These are phyloP conservation scores for Ciconia boyciana DNA, from an alignment of 2,113 vertebrate genomes.

Conservation along the genomic window DNA sequence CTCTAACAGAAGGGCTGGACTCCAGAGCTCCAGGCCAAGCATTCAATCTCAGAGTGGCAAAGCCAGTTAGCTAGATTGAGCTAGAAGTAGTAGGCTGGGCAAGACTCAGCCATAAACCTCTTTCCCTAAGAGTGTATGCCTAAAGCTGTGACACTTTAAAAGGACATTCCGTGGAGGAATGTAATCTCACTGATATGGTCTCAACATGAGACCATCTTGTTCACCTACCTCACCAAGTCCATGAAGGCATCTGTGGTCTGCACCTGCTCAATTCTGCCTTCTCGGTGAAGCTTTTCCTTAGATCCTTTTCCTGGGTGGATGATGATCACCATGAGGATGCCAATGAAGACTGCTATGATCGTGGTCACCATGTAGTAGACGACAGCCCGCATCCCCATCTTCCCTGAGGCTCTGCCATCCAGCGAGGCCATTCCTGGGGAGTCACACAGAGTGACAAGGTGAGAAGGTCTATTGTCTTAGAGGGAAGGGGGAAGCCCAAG, in stretches of 20 bases:
- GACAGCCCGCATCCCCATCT: conserved; percentile 90
- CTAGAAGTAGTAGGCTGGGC: neutral
- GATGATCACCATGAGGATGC: conserved; percentile 90
- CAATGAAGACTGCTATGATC: conserved; percentile 91
- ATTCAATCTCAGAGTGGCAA: neutral
- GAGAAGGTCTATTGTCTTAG: neutral
- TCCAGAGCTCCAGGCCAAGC: neutral
- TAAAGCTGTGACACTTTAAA: neutral
- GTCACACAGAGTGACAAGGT: neutral
- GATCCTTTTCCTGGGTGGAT: conserved; percentile 91
- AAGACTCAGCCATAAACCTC: neutral
- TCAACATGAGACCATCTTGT: neutral
- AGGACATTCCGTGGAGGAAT: neutral
- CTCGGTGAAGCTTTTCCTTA: conserved; percentile 80
- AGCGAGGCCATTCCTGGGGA: conserved; percentile 89
- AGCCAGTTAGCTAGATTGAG: neutral
- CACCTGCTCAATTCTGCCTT: conserved; percentile 83
- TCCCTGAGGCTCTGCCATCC: conserved; percentile 91
- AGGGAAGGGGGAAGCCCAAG: neutral
- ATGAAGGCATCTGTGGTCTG: conserved; percentile 92
- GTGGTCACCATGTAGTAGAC: conserved; percentile 96
- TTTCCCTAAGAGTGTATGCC: neutral
- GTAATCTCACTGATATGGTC: neutral
- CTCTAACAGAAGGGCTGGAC: neutral
- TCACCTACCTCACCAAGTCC: conserved; percentile 89